A percentile compares a stretch with the other conserved stretches of the same genome.
phyloP scores from a whole-genome alignment of 1,140 invertebrate species.

The Drosophila cardini region DNA sequence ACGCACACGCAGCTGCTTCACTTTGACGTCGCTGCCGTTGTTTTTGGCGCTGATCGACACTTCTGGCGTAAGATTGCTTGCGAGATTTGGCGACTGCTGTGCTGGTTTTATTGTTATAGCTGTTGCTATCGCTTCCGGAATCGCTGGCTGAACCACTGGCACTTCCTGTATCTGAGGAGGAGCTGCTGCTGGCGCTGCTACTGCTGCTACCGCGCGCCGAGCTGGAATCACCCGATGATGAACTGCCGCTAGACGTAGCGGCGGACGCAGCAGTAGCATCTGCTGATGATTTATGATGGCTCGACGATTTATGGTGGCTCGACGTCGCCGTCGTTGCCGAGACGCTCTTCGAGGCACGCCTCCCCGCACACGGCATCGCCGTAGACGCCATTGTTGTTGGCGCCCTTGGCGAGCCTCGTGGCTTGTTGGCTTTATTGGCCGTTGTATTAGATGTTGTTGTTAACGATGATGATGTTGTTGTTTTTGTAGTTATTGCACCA shows the following conservation, averaged over 20 bases:
- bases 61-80: conserved; percentile 72
- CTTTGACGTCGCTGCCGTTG: conserved; percentile 81
- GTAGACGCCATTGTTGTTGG: conserved; percentile 45
- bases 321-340: conserved; percentile 67
- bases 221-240: conserved; percentile 78
- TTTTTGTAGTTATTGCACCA: conserved; percentile 66
- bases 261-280: conserved; percentile 56
- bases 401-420: conserved; percentile 45
- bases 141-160: conserved; percentile 59
- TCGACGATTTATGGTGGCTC: conserved; percentile 53
- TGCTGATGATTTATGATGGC: conserved; percentile 23
- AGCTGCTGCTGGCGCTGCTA: conserved; percentile 33
- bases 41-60: conserved; percentile 81
- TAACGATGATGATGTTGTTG: conserved; percentile 45
- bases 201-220: conserved; percentile 59
- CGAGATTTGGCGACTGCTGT: conserved; percentile 28
- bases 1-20: conserved; percentile 64
- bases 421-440: conserved; percentile 51
- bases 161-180: conserved; percentile 37
- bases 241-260: conserved; percentile 75
- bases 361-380: conserved; percentile 66
- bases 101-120: conserved; percentile 10
- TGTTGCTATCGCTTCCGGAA: conserved; percentile 62
- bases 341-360: conserved; percentile 77
- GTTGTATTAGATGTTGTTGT: conserved; percentile 48